Evolutionary conservation across 1,140 invertebrate genomes (phyloP).

Genomic region (Diabrotica virgifera): DNA sequence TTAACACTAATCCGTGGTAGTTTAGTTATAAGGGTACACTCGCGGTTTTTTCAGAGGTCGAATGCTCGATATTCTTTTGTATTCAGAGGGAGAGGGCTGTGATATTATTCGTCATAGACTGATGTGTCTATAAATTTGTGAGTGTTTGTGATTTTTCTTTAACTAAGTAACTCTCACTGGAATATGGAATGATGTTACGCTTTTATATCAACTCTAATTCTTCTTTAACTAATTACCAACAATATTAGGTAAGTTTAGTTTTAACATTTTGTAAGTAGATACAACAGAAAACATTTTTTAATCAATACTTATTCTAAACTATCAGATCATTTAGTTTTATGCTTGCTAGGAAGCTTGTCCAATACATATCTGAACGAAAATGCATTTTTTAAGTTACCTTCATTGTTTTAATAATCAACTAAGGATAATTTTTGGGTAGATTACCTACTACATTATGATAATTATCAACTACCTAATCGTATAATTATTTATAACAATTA

Average conservation of each 20-base stretch:
- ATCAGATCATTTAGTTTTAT: neutral
- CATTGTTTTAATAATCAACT: no score
- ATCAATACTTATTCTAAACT: neutral
- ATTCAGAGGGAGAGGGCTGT: constrained; percentile 1
- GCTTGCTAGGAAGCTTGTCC: no score
- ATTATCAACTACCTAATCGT: no score
- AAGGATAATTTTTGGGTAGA: no score
- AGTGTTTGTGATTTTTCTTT: neutral
- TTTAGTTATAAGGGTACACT: neutral
- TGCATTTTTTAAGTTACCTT: no score
- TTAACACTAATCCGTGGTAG: neutral
- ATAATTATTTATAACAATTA: no score
- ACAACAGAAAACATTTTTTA: no score
- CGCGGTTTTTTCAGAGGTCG: neutral
- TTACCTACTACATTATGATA: no score
- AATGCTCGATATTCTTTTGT: neutral
- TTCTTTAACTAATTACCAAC: constrained; percentile 45
- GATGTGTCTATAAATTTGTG: constrained; percentile 6
- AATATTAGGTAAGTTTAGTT: constrained; percentile 44
- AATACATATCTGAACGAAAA: no score
- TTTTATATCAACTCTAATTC: constrained; percentile 47
- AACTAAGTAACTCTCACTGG: constrained; percentile 16
- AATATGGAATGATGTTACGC: constrained; percentile 47
- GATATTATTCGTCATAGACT: constrained; percentile 5
- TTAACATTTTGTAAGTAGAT: neutral